Conservation (phyloP, 2,797 vertebrate genomes). For the Propithecus deckenii region DNA sequence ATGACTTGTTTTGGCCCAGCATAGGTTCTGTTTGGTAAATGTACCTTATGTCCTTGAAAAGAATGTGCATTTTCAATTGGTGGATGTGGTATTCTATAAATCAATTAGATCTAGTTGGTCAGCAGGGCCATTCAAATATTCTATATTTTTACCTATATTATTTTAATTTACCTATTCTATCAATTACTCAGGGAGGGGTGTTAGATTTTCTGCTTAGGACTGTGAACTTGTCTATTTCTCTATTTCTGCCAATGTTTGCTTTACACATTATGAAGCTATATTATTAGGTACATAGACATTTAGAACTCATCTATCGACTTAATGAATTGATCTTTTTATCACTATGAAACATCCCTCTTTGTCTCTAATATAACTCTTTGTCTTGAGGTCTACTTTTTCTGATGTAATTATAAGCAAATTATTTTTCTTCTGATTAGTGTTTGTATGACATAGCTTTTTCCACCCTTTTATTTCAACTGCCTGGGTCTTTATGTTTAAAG, state of each 20-base stretch:
- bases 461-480: not conserved
- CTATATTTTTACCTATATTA: not conserved
- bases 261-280: not conserved
- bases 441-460: not conserved
- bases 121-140: not conserved
- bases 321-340: not conserved
- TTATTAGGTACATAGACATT: too few relatives aligned
- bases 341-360: not conserved
- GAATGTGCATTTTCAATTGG: not conserved
- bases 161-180: not conserved
- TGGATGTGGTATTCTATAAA: not conserved
- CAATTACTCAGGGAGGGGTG: not conserved
- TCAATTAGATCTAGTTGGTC: fast-evolving
- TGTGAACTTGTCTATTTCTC: not conserved
- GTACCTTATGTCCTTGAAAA: not conserved
- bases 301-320: not conserved
- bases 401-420: not conserved
- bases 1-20: fast-evolving
- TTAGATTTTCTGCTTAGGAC: not conserved
- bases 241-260: not conserved
- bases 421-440: not conserved
- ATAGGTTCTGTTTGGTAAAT: fast-evolving
- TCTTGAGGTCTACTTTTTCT: not conserved
- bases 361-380: not conserved
- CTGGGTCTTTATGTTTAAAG: not conserved